Conservation (phyloP, 2,888 invertebrate genomes). For the Yponomeuta malinellus region DNA sequence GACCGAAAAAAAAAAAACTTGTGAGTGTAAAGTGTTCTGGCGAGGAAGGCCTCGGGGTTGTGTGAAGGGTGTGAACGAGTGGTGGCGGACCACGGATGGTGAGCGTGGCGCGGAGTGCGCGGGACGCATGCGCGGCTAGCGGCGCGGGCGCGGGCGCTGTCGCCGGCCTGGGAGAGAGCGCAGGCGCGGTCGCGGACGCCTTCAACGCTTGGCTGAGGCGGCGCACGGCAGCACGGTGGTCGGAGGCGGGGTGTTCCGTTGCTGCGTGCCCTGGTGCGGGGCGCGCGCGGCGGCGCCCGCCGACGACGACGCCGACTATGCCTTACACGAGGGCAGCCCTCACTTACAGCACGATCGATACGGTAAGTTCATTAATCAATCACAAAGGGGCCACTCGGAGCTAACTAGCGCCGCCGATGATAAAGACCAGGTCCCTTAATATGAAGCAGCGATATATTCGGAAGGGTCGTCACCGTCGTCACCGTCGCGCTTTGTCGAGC, state of each 20-base stretch:
- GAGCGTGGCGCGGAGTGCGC: constrained; percentile 20
- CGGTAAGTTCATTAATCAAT: constrained; percentile 39
- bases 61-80: neutral
- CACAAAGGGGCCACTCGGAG: neutral
- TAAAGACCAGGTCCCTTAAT: neutral
- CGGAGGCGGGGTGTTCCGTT: constrained; percentile 87
- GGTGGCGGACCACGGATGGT: constrained; percentile 23
- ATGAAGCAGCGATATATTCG: too few species aligned
- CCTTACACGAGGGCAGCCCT: constrained; percentile 63
- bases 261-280: constrained; percentile 89
- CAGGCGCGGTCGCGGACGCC: constrained; percentile 51
- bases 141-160: constrained; percentile 54
- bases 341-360: constrained; percentile 52
- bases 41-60: too few species aligned
- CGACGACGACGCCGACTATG: constrained; percentile 73
- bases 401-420: neutral
- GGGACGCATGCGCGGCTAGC: constrained; percentile 23
- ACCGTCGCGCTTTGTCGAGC: too few species aligned
- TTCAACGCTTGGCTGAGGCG: constrained; percentile 63
- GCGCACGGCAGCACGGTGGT: constrained; percentile 79
- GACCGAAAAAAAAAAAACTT: neutral
- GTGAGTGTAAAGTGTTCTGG: neutral
- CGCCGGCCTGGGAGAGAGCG: constrained; percentile 33
- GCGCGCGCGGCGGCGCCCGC: constrained; percentile 80
- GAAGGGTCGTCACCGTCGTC: too few species aligned